A percentile compares a stretch with the other conserved stretches of the same genome.
phyloP scores from a whole-genome alignment of 2,113 vertebrate genomes.

The Chionomys nivalis region DNA sequence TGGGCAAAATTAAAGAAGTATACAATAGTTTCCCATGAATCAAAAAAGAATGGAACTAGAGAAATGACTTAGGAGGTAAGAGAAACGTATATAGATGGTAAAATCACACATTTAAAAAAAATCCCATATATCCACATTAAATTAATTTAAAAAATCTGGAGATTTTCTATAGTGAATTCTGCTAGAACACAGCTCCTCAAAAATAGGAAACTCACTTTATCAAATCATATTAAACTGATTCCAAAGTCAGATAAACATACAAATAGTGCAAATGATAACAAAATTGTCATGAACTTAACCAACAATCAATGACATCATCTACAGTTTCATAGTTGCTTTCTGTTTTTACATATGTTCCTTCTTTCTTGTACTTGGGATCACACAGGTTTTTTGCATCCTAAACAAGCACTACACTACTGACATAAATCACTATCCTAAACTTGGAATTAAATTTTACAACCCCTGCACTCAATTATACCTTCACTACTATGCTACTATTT shows the following conservation, averaged over 20 bases:
- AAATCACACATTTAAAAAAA: neutral
- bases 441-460: neutral
- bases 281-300: neutral
- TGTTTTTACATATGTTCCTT: neutral
- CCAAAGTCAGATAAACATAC: neutral
- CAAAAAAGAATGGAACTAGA: neutral
- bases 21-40: neutral
- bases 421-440: neutral
- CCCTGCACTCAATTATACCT: neutral
- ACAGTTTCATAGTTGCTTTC: neutral
- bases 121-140: neutral
- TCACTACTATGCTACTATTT: neutral
- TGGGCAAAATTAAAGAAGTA: neutral
- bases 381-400: neutral
- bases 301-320: too few relatives aligned
- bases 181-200: neutral
- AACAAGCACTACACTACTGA: neutral
- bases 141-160: neutral
- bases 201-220: neutral
- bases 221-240: neutral
- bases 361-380: too few relatives aligned
- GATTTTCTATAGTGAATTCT: neutral
- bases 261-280: neutral
- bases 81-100: neutral
- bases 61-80: too few relatives aligned